Evolutionary conservation across 1,140 invertebrate species (phyloP).

Genomic region (Drosophila ohnishii): DNA sequence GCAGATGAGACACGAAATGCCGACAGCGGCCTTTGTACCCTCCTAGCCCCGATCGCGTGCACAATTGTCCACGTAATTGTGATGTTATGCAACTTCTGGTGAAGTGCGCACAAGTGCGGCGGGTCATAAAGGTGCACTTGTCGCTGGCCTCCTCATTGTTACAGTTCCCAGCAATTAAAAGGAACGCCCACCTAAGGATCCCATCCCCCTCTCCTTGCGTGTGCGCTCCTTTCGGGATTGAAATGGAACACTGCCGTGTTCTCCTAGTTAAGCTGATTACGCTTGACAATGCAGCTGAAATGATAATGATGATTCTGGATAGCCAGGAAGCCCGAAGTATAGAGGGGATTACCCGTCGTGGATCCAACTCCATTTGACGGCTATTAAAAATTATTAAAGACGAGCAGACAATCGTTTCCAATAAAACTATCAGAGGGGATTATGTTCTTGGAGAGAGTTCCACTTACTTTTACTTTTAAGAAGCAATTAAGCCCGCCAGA

Average conservation of each 20-base stretch:
- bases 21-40: slow-evolving; percentile 25
- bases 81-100: slow-evolving; percentile 47
- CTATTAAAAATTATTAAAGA: slow-evolving; percentile 34
- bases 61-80: slow-evolving; percentile 46
- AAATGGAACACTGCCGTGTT: slow-evolving; percentile 34
- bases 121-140: slow-evolving; percentile 50
- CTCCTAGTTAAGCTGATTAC: slow-evolving; percentile 71
- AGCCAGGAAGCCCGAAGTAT: neutral
- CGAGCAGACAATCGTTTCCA: neutral
- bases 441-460: neutral
- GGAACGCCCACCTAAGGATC: slow-evolving; percentile 40
- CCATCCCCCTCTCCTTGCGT: slow-evolving; percentile 41
- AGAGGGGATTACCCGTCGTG: neutral
- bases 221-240: slow-evolving; percentile 17
- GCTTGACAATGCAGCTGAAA: slow-evolving; percentile 54
- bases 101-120: slow-evolving; percentile 44
- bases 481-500: neutral
- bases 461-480: neutral
- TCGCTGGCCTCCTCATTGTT: slow-evolving; percentile 62
- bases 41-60: slow-evolving; percentile 27
- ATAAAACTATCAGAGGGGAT: slow-evolving; percentile 22
- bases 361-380: slow-evolving; percentile 6
- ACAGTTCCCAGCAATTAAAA: slow-evolving; percentile 46
- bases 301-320: slow-evolving; percentile 30
- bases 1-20: slow-evolving; percentile 20